Conservation (phyloP, 2,113 vertebrate species). For the Rhinichthys klamathensis region DNA sequence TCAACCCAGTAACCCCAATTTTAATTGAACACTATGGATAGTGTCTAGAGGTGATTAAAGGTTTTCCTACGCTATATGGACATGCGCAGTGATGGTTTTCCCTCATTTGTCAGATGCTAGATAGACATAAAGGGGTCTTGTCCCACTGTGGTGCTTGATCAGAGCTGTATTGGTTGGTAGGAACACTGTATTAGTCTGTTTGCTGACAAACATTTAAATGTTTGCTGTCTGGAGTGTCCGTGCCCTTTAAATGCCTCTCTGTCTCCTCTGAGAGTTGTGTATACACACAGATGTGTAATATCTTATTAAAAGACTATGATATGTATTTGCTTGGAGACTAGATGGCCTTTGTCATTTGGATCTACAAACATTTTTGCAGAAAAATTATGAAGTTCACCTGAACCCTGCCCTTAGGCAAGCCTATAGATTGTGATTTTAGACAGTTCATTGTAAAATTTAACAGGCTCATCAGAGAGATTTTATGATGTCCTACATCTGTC, state of each 20-base stretch:
- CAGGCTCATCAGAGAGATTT: conserved; percentile 14
- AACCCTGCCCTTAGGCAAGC: background rate
- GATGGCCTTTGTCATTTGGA: conserved; percentile 18
- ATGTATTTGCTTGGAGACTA: conserved; percentile 26
- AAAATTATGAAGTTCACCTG: background rate
- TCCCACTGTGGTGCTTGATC: conserved; percentile 4
- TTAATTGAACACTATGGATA: background rate
- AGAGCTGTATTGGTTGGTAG: conserved; percentile 7
- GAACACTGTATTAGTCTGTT: background rate
- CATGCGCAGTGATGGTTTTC: background rate
- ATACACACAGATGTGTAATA: background rate
- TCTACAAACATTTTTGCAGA: background rate
- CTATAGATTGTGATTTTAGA: background rate
- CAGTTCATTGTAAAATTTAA: background rate
- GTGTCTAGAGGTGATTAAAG: background rate
- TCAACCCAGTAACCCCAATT: no score
- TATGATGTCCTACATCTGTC: background rate
- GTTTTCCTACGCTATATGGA: background rate
- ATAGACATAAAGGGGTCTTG: background rate
- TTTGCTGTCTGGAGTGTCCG: conserved; percentile 11
- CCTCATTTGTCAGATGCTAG: background rate
- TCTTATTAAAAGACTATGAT: conserved; percentile 5
- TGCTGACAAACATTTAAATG: background rate
- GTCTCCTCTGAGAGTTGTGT: background rate
- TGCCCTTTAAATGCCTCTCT: conserved; percentile 30